Evolutionary conservation across 2,888 invertebrate species (phyloP), one percentile per base, ranked within the genome.

Genomic region (Brachynemurus nebulosus): DNA sequence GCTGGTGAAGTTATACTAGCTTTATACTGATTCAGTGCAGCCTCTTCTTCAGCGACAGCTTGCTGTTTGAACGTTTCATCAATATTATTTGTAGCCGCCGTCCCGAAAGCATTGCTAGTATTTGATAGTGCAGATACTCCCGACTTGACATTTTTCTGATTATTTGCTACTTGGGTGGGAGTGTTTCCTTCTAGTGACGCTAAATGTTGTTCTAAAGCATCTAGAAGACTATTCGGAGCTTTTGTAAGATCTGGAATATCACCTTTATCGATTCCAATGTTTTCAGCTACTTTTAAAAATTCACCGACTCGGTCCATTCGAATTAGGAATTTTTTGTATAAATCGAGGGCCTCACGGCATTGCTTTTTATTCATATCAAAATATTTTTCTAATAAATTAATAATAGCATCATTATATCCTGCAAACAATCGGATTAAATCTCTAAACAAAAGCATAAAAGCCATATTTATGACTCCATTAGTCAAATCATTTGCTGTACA

Each of bases 291-390:
- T 74, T 96, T 96, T 48, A 99, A 73, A 68, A 98, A 98, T 70
- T 97, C 97, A 46, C 91, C 92, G 48, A 98, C 97, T 66, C 92
- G 81, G 71, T 99, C 97, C 92, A 98, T 97, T 58, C 97, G 79
- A 56, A 95, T 93, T 57, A 98, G 78, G 71, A 98, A 99, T 69
- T 93, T 95, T 71, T 97, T 98, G 69, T 98, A 98, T 59, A 96
- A 78, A 64, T 98, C 97, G 65, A 99, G 76, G 54, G 96, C 97
- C 61, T 99, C 97, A 53, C 93, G 80, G 60, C 93, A 93, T 66
- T 96, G 93, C 69, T 99, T 99, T 68, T 97, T 98, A 69, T 96
- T 97, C 96, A 98, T 96, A 66, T 96, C 96, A 68, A 99, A 99
- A 71, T 93, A 98, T 68, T 98, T 98, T 71, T 98, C 98, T 67